Evolutionary conservation across 64 coral and sea anemone species (phyloP).

Genomic region (Montipora capricornis): DNA sequence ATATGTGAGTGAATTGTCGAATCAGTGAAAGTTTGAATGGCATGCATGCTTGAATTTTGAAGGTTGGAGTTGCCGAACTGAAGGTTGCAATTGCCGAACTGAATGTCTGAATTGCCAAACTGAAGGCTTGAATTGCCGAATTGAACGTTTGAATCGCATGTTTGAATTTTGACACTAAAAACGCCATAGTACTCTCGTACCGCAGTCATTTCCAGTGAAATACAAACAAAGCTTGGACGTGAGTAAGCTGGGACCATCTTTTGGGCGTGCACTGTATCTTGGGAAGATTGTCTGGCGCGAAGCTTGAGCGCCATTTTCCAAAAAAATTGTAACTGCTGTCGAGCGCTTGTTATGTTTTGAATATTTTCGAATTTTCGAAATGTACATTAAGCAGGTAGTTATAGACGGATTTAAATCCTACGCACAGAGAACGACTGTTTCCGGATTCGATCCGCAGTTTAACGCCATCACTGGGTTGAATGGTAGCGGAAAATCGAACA

Average conservation of each 20-base stretch:
- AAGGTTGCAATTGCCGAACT: too few species aligned
- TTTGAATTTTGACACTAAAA: too few species aligned
- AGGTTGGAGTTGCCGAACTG: too few species aligned
- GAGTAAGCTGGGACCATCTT: background rate
- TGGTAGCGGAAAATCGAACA: constrained; percentile 98
- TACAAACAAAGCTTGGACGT: background rate
- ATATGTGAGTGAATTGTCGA: too few species aligned
- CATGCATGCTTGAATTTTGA: too few species aligned
- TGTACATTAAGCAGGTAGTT: constrained; percentile 97
- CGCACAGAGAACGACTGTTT: constrained; percentile 90
- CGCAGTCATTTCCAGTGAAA: too few species aligned
- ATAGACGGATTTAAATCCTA: constrained; percentile 99
- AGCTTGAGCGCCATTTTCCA: constrained; percentile 55
- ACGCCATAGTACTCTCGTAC: too few species aligned
- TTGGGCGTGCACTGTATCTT: background rate
- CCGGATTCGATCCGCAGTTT: constrained; percentile 95
- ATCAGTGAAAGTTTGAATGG: too few species aligned
- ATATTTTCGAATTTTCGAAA: constrained; percentile 32
- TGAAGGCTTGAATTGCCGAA: too few species aligned
- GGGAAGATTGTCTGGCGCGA: constrained; percentile 66
- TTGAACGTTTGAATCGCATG: too few species aligned
- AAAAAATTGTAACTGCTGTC: constrained; percentile 47
- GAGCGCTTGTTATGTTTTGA: background rate
- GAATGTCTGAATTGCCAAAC: too few species aligned
- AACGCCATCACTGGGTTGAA: constrained; percentile 98